Base-by-base conservation (phyloP, 2,113 vertebrate species). In the Pipra filicauda region DNA sequence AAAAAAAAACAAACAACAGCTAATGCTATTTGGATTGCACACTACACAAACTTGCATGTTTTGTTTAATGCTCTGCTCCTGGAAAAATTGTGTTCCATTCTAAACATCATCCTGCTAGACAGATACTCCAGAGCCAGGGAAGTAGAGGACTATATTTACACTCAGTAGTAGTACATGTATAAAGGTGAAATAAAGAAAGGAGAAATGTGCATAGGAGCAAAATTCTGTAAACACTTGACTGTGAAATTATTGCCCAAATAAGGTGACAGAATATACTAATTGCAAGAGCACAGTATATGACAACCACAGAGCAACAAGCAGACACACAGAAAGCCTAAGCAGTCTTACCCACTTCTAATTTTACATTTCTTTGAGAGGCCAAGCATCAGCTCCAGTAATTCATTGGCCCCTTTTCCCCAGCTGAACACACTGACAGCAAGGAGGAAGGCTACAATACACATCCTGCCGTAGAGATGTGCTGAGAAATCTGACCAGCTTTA, bases 351-450 rank as follows among this genome's bases (percentile, higher is more conserved):
- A 0, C 27, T 66, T 39, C n/a, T 77, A 52, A 69, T 70, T 69
- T 64, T 41, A 61, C 3, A 4, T 41, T 76, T 41, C 27, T 85
- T 58, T 62, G 11, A 8, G 61, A 71, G 19, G 19, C 35, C 59
- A 39, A 28, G n/a, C n/a, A 58, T 51, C 49, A 74, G 18, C 55
- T 95, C 28, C 49, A 67, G 54, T 54, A 84, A 33, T 44, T 88
- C 26, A 6, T 15, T 48, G 21, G 28, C 13, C 8, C 5, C 6
- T 37, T 54, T 73, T 46, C 21, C 44, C 22, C 55, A 55, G 19
- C 19, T 28, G 12, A 33, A 15, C 1, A 0, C 12, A 9, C 16
- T 44, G 44, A 12, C 0, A 0, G 26, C 7, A 3, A 76, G 39
- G n/a, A 64, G 70, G 23, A 81, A 64, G 48, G 57, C 44, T 57